A percentile compares a stretch with the other conserved stretches of the same genome.
Conservation (phyloP, 2,113 vertebrate genomes). For the Phylloscopus trochilus region DNA sequence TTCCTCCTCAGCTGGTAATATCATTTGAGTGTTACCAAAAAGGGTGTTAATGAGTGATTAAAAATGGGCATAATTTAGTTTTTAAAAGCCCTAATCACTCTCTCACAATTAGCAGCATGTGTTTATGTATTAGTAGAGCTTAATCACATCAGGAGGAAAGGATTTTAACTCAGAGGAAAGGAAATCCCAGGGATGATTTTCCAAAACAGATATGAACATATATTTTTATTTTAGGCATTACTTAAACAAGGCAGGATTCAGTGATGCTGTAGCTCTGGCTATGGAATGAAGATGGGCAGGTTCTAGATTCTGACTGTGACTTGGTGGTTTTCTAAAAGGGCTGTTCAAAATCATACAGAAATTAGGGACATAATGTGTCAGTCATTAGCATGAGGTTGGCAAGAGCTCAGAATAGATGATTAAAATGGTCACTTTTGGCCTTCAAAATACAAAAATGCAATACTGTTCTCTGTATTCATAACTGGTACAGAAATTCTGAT, state of each 20-base stretch:
- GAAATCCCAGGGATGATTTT: background rate
- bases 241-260: background rate
- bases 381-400: background rate
- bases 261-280: background rate
- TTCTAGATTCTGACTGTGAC: background rate
- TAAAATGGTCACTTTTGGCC: background rate
- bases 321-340: background rate
- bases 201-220: background rate
- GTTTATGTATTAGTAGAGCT: background rate
- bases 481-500: background rate
- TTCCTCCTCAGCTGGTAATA: background rate
- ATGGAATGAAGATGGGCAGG: background rate
- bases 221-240: background rate
- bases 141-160: background rate
- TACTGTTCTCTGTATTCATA: background rate
- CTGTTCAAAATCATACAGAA: background rate
- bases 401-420: background rate
- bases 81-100: background rate
- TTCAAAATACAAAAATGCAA: background rate
- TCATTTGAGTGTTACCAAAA: background rate
- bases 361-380: background rate
- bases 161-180: background rate
- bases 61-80: background rate
- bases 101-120: background rate
- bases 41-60: background rate